These are phyloP conservation scores for Beris morrisii DNA, from an alignment of 2,888 invertebrate genomes.

Conservation along the genomic window DNA sequence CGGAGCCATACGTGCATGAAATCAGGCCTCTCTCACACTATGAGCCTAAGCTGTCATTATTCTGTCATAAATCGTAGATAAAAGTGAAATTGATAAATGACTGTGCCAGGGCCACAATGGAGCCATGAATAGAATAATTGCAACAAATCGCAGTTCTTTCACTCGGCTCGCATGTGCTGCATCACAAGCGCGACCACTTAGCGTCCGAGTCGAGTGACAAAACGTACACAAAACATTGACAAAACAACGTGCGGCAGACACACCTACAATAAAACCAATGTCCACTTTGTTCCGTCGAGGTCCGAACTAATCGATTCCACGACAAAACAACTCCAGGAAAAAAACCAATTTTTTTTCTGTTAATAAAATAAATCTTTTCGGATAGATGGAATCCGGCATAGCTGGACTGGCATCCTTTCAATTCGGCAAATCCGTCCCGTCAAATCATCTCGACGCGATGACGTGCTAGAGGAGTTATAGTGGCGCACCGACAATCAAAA, in stretches of 20 bases:
- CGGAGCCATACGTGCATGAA: no score
- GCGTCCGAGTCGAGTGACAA: conserved; percentile 24
- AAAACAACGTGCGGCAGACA: conserved; percentile 12
- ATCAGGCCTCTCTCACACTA: conserved; percentile 20
- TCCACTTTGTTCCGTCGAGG: conserved; percentile 12
- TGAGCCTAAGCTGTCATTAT: conserved; percentile 35
- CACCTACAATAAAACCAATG: conserved; percentile 8
- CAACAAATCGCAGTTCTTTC: conserved; percentile 29
- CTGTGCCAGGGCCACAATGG: conserved; percentile 23
- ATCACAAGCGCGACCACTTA: conserved; percentile 9
- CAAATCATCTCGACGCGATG: conserved; percentile 20
- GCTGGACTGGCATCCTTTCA: conserved; percentile 6
- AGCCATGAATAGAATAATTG: conserved; percentile 23
- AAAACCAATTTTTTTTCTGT: background rate
- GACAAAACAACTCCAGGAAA: conserved; percentile 4
- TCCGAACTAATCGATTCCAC: conserved; percentile 6
- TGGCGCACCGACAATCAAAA: conserved; percentile 30
- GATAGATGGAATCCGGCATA: background rate
- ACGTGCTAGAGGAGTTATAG: conserved; percentile 16
- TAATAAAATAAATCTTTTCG: background rate
- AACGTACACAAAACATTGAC: conserved; percentile 5
- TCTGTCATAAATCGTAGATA: conserved; percentile 38
- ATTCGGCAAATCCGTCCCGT: conserved; percentile 16
- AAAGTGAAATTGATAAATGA: conserved; percentile 37
- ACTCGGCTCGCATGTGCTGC: conserved; percentile 14